Evolutionary conservation across 1,140 invertebrate species (phyloP).

Genomic region (Brachionus calyciflorus): DNA sequence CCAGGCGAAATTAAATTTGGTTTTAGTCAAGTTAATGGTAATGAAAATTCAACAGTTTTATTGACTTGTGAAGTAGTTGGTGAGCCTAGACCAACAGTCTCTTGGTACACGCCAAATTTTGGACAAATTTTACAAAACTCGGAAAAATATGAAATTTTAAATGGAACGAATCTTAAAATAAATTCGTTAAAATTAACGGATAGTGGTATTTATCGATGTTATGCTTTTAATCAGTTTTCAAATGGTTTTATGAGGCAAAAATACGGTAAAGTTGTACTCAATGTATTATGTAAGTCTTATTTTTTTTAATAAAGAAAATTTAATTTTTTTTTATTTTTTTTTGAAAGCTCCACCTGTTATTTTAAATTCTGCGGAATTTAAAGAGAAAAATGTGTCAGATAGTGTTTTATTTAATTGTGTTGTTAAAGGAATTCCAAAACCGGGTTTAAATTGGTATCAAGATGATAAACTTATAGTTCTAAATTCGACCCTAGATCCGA

Average conservation of each 20-base stretch:
- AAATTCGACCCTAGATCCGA: neutral
- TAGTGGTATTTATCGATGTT: conserved; percentile 25
- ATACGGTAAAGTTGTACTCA: conserved; percentile 1
- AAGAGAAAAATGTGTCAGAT: neutral
- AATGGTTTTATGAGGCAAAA: conserved; percentile 28
- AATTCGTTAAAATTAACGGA: neutral
- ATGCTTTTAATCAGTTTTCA: conserved; percentile 13
- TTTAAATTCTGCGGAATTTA: neutral
- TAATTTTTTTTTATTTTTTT: neutral
- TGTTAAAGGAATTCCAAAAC: neutral
- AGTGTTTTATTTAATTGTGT: neutral
- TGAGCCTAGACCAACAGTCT: neutral
- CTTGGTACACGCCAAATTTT: conserved; percentile 17
- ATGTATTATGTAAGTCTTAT: neutral
- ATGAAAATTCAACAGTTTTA: neutral
- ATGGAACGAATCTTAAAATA: neutral
- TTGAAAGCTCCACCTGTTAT: conserved; percentile 5
- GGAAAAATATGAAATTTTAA: conserved; percentile 15
- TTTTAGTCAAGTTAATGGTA: neutral
- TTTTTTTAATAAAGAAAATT: neutral
- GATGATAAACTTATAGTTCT: neutral
- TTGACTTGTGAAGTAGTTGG: neutral
- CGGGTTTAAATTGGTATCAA: neutral
- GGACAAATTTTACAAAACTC: neutral
- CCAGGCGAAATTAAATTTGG: conserved; percentile 22